Conservation (phyloP, 2,888 invertebrate genomes). For the Trisateles emortualis region DNA sequence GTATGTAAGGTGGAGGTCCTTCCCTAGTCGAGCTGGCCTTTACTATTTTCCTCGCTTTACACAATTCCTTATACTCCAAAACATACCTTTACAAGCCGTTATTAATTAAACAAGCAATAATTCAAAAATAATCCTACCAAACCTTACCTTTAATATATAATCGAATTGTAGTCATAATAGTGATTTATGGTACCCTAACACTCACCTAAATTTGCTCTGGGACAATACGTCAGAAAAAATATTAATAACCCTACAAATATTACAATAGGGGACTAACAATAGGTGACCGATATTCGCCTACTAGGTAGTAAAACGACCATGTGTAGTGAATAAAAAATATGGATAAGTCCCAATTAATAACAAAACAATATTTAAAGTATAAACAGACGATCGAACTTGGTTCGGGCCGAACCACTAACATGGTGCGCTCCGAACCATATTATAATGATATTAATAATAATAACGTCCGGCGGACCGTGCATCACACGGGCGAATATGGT, state of each 20-base stretch:
- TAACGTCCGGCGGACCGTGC: too few relatives aligned
- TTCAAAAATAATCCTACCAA: conserved; percentile 42
- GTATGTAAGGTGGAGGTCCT: too few relatives aligned
- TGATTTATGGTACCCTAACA: conserved; percentile 45
- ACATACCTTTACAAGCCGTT: conserved; percentile 10
- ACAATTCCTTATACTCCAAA: background rate
- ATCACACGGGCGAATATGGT: too few relatives aligned
- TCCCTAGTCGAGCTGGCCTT: too few relatives aligned
- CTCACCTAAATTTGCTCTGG: conserved; percentile 31
- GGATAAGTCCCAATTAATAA: background rate
- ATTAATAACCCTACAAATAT: conserved; percentile 52
- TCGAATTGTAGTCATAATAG: conserved; percentile 35
- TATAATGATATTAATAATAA: too few relatives aligned
- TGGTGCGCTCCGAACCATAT: too few relatives aligned
- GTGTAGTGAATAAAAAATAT: background rate
- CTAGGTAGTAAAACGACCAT: conserved; percentile 16
- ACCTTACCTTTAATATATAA: conserved; percentile 32
- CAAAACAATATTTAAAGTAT: too few relatives aligned
- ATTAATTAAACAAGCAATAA: conserved; percentile 38
- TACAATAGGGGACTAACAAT: conserved; percentile 56
- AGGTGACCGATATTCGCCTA: conserved; percentile 55
- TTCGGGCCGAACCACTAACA: too few relatives aligned
- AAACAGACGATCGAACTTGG: too few relatives aligned
- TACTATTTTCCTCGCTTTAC: too few relatives aligned
- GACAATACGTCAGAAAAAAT: conserved; percentile 55